These are phyloP conservation scores for Sericinus montela DNA, from an alignment of 2,888 invertebrate species.

Conservation along the genomic window DNA sequence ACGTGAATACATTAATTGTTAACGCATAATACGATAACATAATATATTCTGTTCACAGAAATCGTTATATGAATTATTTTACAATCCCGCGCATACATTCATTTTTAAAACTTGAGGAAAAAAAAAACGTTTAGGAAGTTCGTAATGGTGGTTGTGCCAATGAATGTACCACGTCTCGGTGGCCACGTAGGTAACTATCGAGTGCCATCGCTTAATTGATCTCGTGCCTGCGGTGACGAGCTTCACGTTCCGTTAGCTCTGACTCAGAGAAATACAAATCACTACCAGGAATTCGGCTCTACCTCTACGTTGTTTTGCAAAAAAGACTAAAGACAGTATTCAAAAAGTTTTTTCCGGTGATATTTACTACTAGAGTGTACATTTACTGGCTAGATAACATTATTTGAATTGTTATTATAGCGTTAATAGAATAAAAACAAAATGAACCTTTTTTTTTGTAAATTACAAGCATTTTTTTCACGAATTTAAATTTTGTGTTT, in stretches of 20 bases:
- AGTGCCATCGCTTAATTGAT: conserved; percentile 18
- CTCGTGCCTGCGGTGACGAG: conserved; percentile 8
- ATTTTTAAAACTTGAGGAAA: no score
- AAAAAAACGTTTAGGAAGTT: no score
- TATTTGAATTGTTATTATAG: no score
- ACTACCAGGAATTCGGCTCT: conserved; percentile 36
- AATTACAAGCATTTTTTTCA: neutral
- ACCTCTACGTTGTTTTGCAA: conserved; percentile 24
- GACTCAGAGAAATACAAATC: conserved; percentile 36
- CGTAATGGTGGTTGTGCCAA: neutral
- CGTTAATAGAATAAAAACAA: no score
- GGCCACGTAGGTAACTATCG: conserved; percentile 4
- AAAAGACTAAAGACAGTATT: conserved; percentile 5
- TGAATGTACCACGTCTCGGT: neutral
- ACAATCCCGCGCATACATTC: no score
- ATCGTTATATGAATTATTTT: no score
- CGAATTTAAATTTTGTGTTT: neutral
- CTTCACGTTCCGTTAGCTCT: conserved; percentile 39
- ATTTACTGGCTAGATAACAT: no score
- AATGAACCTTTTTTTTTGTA: no score
- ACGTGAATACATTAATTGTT: no score
- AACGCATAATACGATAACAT: no score
- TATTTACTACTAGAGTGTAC: no score
- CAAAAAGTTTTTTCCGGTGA: conserved; percentile 7
- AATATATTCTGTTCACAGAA: no score